phyloP scores from a whole-genome alignment of 2,888 invertebrate genomes.

The Vesta saturnalis region DNA sequence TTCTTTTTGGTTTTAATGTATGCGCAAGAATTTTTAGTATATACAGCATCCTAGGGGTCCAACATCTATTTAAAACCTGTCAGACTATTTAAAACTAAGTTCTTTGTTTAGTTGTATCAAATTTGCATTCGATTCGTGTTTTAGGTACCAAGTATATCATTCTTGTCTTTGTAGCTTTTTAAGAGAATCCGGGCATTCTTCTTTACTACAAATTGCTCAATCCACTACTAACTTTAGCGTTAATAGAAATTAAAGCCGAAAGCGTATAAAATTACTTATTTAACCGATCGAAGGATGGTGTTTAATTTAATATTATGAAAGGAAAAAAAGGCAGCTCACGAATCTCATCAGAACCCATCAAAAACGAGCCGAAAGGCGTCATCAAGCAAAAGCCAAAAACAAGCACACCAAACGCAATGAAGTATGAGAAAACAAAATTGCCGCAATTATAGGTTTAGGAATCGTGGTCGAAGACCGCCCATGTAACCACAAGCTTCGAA shows the following conservation, averaged over 20 bases:
- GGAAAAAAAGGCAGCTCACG: conserved; percentile 48
- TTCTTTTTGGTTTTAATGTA: conserved; percentile 16
- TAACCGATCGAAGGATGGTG: conserved; percentile 21
- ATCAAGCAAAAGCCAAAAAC: conserved; percentile 53
- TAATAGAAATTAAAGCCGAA: conserved; percentile 36
- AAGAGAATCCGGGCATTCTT: conserved; percentile 19
- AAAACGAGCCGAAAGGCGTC: conserved; percentile 54
- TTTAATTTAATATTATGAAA: not conserved
- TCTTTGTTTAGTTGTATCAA: conserved; percentile 43
- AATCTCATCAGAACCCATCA: conserved; percentile 46
- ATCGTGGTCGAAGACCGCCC: conserved; percentile 59
- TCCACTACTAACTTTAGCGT: conserved; percentile 42
- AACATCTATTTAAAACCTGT: conserved; percentile 40
- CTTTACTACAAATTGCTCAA: conserved; percentile 22
- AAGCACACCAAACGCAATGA: conserved; percentile 56
- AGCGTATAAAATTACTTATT: conserved; percentile 43
- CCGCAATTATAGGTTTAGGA: conserved; percentile 61
- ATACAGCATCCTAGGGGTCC: conserved; percentile 33
- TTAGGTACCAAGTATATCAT: conserved; percentile 36
- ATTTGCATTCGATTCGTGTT: conserved; percentile 38
- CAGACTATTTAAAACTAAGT: conserved; percentile 39
- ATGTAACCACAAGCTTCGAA: conserved; percentile 59
- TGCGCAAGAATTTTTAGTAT: conserved; percentile 23
- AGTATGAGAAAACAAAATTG: conserved; percentile 61
- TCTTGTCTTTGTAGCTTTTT: conserved; percentile 45